Evolutionary conservation across 2,888 invertebrate genomes (phyloP), one percentile per base, ranked within the genome.

Genomic region (Drosophila eohydei): DNA sequence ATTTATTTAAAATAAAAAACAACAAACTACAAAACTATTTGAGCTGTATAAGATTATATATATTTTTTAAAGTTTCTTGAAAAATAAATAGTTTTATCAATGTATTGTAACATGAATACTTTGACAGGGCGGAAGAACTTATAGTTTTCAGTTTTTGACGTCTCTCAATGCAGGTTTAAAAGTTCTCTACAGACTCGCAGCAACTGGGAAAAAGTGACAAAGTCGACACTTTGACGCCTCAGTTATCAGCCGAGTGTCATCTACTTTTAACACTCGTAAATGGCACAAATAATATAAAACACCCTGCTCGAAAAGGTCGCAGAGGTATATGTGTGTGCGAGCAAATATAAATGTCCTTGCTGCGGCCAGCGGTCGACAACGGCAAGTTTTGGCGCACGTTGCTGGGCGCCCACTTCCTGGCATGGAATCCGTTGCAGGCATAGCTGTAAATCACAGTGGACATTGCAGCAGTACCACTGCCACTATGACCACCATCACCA

Each of bases 281-380:
- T 40, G 54, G 38, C 55, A 46, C 44, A 46, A 40, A 66, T 55
- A 55, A 46, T 66, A 55, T 16, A 28, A 57, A 36, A 43, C 12
- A 68, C 26, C 40, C 65, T 26, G n/a, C 30, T 26, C 34, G 36
- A 43, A 64, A 63, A 63, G 65, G 62, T 66, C 52, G 62, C 65
- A 70, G 58, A 48, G 64, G 61, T 64, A 59, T 61, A 38, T 34
- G 48, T 48, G 28, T 36, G 65, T 41, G 50, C 36, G 28, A 71
- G 72, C 54, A 76, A 88, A 84, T 84, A 83, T 78, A 88, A 87
- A 89, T 84, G 84, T 89, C 84, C 89, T 89, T 84, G 89, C 80
- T 88, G 83, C 67, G 86, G 83, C 66, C 61, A 73, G 69, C 60
- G 82, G 75, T 64, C 76, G 80, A 63, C 80, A 73, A 62, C 66